Base-by-base conservation (phyloP, 2,797 vertebrate species). In the Carcharodon carcharias region DNA sequence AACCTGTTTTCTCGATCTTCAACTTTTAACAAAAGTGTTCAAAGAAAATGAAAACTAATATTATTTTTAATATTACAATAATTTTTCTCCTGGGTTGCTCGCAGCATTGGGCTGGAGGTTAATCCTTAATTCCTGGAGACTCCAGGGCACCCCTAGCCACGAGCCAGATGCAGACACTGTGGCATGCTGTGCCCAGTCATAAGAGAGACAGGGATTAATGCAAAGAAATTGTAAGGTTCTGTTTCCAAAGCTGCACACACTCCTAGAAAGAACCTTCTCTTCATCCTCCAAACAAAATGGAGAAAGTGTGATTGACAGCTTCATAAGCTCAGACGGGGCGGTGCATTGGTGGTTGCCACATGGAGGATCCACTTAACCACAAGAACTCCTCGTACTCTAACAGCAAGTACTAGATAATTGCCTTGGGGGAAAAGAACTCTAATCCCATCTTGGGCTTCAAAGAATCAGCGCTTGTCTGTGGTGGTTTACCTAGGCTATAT, bases 401-500 rank as follows among this genome's bases (percentile, higher is more conserved):
- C 58, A 63, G 94, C 45, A 58, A 95, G 94, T 73, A 73, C 12
- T 35, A n/a, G 67, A 95, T 95, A 73, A 95, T 95, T 95, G 50
- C 94, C 69, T 77, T 56, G 65, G 69, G 94, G 45, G 35, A 4
- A 58, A 58, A 56, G 6, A 73, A 58, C 94, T 56, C 3, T 77
- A 95, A 95, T 93, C 69, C 31, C 14, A 95, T 85, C 69, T 77
- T 95, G 67, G 69, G 58, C 35, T 95, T 95, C 94, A 95, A 73
- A 95, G 94, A 95, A 95, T 95, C 94, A 56, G 69, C 12, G 56
- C 40, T 95, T 95, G 94, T 95, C 67, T 95, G 26, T 63, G 50
- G 69, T 6, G 94, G 94, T 95, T 95, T 95, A 95, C 67, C 50
- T 73, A 95, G 69, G 50, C 67, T 95, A 73, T 35, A 58, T 95